Evolutionary conservation across 1,140 invertebrate species (phyloP), one percentile per base, ranked within the genome.

Genomic region (Heliconius melpomene): DNA sequence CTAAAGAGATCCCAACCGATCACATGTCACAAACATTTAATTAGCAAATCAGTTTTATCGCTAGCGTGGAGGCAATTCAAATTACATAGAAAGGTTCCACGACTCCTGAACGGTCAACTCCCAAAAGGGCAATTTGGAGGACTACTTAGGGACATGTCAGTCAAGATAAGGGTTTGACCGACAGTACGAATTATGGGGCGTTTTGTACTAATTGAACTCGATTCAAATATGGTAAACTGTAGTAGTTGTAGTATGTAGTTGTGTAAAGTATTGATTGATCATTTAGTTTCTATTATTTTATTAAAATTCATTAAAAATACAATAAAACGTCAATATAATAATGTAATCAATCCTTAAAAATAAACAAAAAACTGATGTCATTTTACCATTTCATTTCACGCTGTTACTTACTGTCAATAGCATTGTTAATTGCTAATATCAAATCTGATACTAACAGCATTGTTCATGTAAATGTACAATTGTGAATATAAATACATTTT

Each of bases 121-220:
- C 83, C 84, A 76, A 82, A 83, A 83, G 84, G 82, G 83, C 84
- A 86, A 87, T 86, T 85, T 83, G 78, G 74, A 79, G 82, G 79
- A 57, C 81, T 83, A 86, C 86, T 86, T 84, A 86, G 84, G 82
- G 84, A 87, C 86, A 82, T 82, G 82, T 84, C 86, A 87, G 77
- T 77, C 76, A 82, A 80, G 83, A 86, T 81, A 84, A 87, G 82
- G 84, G 83, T 83, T 81, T 74, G 80, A 83, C 82, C 79, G 79
- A 79, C 82, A 80, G 79, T 78, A 75, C 72, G 74, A 76, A 84
- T 84, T 84, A 84, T 82, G 75, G 75, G 78, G 72, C 78, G 75
- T 79, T 84, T 82, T 79, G 75, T 82, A 84, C 83, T 72, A 79
- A 72, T 54, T 77, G 60, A 72, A 77, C 77, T 78, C 83, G 79